Evolutionary conservation across 2,113 vertebrate genomes (phyloP), one percentile per base, ranked within the genome.

Genomic region (Pionites leucogaster): DNA sequence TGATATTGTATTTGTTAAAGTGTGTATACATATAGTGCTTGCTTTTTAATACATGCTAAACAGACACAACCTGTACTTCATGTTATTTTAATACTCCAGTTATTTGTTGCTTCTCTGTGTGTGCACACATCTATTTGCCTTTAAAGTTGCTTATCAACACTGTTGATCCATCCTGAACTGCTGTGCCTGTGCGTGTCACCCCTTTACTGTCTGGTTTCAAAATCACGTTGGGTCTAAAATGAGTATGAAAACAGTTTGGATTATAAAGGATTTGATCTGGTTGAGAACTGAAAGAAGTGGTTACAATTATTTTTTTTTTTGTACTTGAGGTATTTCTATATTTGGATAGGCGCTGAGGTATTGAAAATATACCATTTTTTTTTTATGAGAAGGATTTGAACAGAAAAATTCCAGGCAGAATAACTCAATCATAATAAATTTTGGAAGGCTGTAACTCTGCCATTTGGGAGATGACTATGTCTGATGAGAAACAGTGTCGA

Each of bases 141-240:
- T 57, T 59, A 7, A 57, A 85, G 10, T 5, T 67, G 15, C 44
- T 82, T 63, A 17, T 18, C 14, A 44, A 17, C 13, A 33, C 1
- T 1, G 1, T n/a, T 20, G 23, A 17, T 55, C 44, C 2, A 13
- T 17, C 46, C 49, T 52, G 15, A 37, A 2, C 7, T 52, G 9
- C n/a, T 25, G 2, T 25, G 41, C 25, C 42, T 67, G 5, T 47
- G 33, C 13, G 5, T 69, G 16, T 69, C 50, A 50, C 2, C 22
- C 9, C 17, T 50, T 81, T 37, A 24, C 15, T 39, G 5, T 72
- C 42, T 4, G 4, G 27, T 60, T 49, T 87, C 50, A 50, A n/a
- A 88, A 62, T 35, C 2, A 0, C 8, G 2, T 11, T 15, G 20
- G 49, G 12, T 44, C 64, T 82, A 53, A n/a, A 46, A n/a, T 11